phyloP scores from a whole-genome alignment of 2,797 vertebrate genomes.

The Phaenicophaeus curvirostris region DNA sequence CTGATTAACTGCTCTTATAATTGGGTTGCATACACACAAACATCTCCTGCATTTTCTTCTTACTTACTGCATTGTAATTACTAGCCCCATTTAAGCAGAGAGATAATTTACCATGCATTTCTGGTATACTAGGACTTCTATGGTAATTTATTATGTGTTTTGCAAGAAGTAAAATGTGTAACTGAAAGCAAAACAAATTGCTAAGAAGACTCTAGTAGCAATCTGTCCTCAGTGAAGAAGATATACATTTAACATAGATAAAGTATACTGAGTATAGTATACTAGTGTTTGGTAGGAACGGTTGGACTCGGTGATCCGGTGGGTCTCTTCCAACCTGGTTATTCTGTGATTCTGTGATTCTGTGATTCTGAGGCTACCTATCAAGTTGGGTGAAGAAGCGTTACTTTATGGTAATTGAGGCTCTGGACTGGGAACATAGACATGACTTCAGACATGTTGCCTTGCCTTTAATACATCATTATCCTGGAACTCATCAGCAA shows the following conservation, averaged over 20 bases:
- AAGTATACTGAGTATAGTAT: no score
- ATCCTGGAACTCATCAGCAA: background rate
- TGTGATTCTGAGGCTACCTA: background rate
- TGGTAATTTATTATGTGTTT: background rate
- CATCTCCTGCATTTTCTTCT: background rate
- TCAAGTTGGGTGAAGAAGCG: background rate
- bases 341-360: no score
- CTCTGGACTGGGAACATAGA: background rate
- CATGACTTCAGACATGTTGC: background rate
- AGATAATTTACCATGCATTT: background rate
- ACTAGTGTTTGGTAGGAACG: no score
- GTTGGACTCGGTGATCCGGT: no score
- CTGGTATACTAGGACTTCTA: background rate
- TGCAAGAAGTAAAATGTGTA: background rate
- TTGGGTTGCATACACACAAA: background rate
- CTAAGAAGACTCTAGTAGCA: background rate
- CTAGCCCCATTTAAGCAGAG: background rate
- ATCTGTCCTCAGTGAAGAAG: background rate
- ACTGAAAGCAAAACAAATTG: background rate
- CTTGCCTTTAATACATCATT: background rate
- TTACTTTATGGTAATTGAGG: background rate
- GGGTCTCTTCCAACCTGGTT: no score
- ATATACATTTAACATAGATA: background rate
- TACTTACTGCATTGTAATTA: background rate
- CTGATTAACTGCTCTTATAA: background rate